phyloP scores from a whole-genome alignment of 2,888 invertebrate genomes.

The Archips crataeganus region DNA sequence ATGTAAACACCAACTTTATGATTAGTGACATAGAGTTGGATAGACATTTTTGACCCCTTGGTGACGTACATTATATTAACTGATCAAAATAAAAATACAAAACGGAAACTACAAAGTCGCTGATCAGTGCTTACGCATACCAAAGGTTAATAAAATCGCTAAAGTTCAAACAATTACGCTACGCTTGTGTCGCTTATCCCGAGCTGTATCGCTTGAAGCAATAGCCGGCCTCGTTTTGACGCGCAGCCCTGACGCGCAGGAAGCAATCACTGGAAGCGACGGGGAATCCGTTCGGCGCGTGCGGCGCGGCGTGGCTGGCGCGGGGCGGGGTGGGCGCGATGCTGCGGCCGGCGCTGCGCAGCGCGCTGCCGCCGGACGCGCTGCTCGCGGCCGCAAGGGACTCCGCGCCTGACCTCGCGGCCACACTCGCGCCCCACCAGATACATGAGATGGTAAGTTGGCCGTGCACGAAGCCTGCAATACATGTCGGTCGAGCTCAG shows the following conservation, averaged over 20 bases:
- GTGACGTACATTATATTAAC: too few species aligned
- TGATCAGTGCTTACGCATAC: too few species aligned
- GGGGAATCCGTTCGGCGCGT: conserved; percentile 86
- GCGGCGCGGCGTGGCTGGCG: conserved; percentile 77
- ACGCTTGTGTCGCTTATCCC: background rate
- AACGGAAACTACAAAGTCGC: too few species aligned
- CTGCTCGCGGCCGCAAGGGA: conserved; percentile 96
- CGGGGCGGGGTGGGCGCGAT: conserved; percentile 78
- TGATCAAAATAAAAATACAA: too few species aligned
- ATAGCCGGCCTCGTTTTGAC: conserved; percentile 56
- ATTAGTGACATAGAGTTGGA: too few species aligned
- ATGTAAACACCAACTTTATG: too few species aligned
- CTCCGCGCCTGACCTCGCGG: conserved; percentile 93
- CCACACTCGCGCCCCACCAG: conserved; percentile 88
- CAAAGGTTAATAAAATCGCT: too few species aligned
- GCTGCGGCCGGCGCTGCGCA: conserved; percentile 84
- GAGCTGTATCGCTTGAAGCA: conserved; percentile 9
- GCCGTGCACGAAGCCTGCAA: too few species aligned
- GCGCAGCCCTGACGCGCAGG: conserved; percentile 75
- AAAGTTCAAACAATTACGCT: too few species aligned
- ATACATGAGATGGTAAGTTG: conserved; percentile 93
- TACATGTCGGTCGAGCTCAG: too few species aligned
- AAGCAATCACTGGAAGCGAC: conserved; percentile 87
- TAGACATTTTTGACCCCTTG: too few species aligned
- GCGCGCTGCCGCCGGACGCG: conserved; percentile 89